phyloP scores from a whole-genome alignment of 2,888 invertebrate genomes.

The Hydriomena furcata region DNA sequence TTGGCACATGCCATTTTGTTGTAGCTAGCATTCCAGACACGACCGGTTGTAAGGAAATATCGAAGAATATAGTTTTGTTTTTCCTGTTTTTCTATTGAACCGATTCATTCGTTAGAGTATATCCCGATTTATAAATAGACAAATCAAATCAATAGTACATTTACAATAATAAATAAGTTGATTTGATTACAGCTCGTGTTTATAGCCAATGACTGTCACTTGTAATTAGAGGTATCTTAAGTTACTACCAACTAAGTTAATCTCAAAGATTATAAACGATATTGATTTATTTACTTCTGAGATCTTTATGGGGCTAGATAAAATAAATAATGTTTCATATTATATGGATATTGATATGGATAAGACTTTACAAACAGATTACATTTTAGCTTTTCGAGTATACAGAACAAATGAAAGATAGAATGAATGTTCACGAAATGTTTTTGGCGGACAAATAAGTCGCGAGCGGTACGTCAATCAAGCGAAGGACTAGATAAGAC shows the following conservation, averaged over 20 bases:
- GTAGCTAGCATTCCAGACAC: no score
- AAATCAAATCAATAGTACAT: conserved; percentile 1
- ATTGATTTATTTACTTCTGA: neutral
- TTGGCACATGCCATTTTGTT: no score
- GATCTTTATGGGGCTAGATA: no score
- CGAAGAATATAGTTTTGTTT: no score
- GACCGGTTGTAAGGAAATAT: no score
- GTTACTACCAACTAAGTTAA: conserved; percentile 2
- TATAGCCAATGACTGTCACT: conserved; percentile 49
- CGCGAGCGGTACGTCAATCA: conserved; percentile 61
- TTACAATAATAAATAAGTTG: conserved; percentile 6
- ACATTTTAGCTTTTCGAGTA: no score
- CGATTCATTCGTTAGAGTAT: no score
- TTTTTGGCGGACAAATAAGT: conserved; percentile 57
- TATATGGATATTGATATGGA: no score
- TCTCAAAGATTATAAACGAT: conserved; percentile 1
- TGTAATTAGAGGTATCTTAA: conserved; percentile 46
- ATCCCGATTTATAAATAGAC: neutral
- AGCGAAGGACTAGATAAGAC: conserved; percentile 64
- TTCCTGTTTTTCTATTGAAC: no score
- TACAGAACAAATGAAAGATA: neutral
- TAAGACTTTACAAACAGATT: no score
- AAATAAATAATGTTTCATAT: no score
- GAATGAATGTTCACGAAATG: conserved; percentile 14
- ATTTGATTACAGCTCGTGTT: conserved; percentile 29